Percentiles rank a stretch among this genome's conserved stretches.
Conservation (phyloP, 2,797 vertebrate genomes). For the Xenopus petersii region DNA sequence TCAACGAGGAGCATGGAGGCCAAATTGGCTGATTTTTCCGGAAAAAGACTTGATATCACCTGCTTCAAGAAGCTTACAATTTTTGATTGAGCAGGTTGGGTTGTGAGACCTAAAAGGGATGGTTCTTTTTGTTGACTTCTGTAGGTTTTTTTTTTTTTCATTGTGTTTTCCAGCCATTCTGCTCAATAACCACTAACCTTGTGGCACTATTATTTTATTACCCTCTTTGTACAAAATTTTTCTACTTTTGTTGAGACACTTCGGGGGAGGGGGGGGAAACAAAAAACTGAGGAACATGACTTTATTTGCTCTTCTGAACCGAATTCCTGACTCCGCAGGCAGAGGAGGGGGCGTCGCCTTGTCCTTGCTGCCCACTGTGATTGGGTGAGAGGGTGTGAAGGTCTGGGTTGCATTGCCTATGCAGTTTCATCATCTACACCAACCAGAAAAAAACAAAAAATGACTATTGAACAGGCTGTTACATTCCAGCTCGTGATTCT, state of each 20-base stretch:
- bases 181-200: constrained; percentile 35
- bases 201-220: constrained; percentile 24
- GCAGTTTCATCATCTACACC: background rate
- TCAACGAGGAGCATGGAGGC: background rate
- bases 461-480: background rate
- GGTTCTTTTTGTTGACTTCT: background rate
- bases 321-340: background rate
- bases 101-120: background rate
- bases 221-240: constrained; percentile 10
- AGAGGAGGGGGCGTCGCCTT: background rate
- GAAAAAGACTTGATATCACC: background rate
- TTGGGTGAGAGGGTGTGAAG: background rate
- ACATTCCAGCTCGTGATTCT: constrained; percentile 18
- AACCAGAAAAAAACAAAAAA: constrained; percentile 8
- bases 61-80: background rate
- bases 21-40: background rate
- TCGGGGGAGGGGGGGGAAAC: too few species aligned
- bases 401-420: background rate
- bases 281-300: background rate
- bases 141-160: background rate
- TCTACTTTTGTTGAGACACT: background rate
- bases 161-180: constrained; percentile 14
- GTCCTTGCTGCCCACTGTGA: constrained; percentile 1
- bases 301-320: constrained; percentile 1
- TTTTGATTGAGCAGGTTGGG: constrained; percentile 3